phyloP scores from a whole-genome alignment of 2,113 vertebrate genomes.

The Ictalurus punctatus region DNA sequence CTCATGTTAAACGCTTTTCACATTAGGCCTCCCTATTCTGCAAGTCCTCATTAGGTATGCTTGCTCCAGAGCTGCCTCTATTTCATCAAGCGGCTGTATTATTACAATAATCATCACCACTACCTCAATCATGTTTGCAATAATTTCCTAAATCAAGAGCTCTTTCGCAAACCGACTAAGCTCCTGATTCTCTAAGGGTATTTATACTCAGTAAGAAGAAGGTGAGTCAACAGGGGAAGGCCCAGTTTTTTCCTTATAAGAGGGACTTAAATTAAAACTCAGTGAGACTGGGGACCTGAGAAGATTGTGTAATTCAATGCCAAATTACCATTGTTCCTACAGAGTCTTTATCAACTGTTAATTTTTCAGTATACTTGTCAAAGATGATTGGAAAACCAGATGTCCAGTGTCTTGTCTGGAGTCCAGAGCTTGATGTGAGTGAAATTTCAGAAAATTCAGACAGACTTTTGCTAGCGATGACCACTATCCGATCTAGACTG shows the following conservation, averaged over 20 bases:
- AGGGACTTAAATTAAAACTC: slow-evolving; percentile 45
- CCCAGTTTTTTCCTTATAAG: slow-evolving; percentile 36
- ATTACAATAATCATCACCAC: slow-evolving; percentile 59
- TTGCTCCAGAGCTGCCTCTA: slow-evolving; percentile 47
- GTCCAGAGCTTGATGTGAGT: slow-evolving; percentile 36
- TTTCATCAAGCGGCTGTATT: slow-evolving; percentile 51
- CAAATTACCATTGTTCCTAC: slow-evolving; percentile 38
- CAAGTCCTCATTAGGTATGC: slow-evolving; percentile 54
- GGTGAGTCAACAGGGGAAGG: slow-evolving; percentile 38
- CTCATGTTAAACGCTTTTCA: slow-evolving; percentile 60
- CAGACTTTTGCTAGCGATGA: slow-evolving; percentile 37
- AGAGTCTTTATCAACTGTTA: slow-evolving; percentile 38
- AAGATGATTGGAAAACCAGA: slow-evolving; percentile 41
- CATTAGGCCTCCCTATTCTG: slow-evolving; percentile 56
- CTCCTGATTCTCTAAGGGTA: slow-evolving; percentile 45
- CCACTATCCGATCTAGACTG: slow-evolving; percentile 18
- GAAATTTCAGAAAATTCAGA: slow-evolving; percentile 34
- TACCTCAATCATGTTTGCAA: slow-evolving; percentile 54
- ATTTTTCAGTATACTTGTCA: slow-evolving; percentile 31
- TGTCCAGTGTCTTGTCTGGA: slow-evolving; percentile 44
- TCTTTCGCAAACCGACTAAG: slow-evolving; percentile 47
- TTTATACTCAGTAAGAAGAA: slow-evolving; percentile 46
- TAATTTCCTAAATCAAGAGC: slow-evolving; percentile 60
- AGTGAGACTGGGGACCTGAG: slow-evolving; percentile 34
- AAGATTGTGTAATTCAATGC: slow-evolving; percentile 47